Conservation (phyloP, 2,113 vertebrate species). For the Mobula hypostoma region DNA sequence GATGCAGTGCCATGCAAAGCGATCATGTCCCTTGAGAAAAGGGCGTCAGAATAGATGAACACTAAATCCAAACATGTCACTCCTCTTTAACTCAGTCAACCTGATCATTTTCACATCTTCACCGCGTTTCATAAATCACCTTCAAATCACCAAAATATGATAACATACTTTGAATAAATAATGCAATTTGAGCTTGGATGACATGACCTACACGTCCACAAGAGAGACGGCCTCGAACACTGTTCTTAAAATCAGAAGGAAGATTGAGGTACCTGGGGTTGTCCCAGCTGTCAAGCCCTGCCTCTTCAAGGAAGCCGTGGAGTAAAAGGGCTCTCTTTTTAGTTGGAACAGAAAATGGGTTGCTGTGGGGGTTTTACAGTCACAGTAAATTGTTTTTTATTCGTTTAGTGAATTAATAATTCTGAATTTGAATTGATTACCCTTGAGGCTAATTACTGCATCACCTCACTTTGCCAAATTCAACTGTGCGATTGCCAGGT, state of each 20-base stretch:
- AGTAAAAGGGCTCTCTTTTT: background rate
- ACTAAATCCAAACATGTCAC: constrained; percentile 10
- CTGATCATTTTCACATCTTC: background rate
- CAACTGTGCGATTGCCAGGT: background rate
- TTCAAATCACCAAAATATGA: background rate
- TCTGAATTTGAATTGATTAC: background rate
- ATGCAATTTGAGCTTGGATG: background rate
- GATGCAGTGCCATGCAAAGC: constrained; percentile 13
- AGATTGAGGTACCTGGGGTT: background rate
- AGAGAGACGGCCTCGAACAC: background rate
- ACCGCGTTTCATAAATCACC: background rate
- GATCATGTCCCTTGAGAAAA: constrained; percentile 13
- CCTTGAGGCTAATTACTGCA: background rate
- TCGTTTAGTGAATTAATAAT: background rate
- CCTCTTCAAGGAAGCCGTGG: background rate
- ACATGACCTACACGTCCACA: background rate
- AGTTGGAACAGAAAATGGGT: background rate
- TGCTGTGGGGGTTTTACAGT: background rate
- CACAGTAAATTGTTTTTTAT: background rate
- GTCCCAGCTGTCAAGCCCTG: background rate
- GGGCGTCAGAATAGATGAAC: constrained; percentile 8
- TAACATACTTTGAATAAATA: background rate
- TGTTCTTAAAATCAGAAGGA: background rate
- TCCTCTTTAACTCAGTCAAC: constrained; percentile 2
- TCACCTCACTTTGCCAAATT: background rate